Evolutionary conservation across 2,113 vertebrate genomes (phyloP), one percentile per base, ranked within the genome.

Genomic region (Pteruthius melanotis): DNA sequence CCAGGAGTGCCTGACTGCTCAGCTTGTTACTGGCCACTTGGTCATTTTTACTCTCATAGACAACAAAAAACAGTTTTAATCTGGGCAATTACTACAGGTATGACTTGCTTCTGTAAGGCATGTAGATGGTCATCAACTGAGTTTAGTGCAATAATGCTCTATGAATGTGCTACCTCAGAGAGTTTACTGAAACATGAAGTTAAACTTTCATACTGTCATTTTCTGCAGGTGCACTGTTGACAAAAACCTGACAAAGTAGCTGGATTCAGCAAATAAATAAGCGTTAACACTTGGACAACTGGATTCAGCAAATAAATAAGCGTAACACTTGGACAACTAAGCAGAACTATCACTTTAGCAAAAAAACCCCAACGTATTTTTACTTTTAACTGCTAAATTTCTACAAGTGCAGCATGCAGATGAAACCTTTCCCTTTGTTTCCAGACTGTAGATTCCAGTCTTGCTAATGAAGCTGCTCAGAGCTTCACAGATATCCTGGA

Each of bases 81-180:
- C 59, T 65, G 72, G 52, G 84, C 74, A 90, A 64, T 91, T 90
- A 95, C 75, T 96, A 84, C 94, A 83, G 82, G 92, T 94, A 96
- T 93, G 87, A 89, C 83, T 96, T 94, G 85, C 63, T 95, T 79
- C 75, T 91, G 71, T 96, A 98, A 97, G 97, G 97, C 97, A 94
- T 94, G 94, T 93, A 74, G 94, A 97, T 97, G 95, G 85, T 84
- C 95, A 79, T 87, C 84, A 90, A 91, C 79, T 78, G 83, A 95
- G 88, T 95, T 89, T 92, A 83, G 92, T 93, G 88, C 85, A 96
- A 68, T 79, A 90, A 83, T 88, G 75, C 85, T 95, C 88, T 77
- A 94, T 87, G 93, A 91, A 94, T 91, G 75, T 86, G 81, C 86
- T 35, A 64, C 92, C 95, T 94, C 94, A 66, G 96, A 97, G 74